Conservation (phyloP, 1,140 invertebrate genomes). For the Pogonognathellus flavescens region DNA sequence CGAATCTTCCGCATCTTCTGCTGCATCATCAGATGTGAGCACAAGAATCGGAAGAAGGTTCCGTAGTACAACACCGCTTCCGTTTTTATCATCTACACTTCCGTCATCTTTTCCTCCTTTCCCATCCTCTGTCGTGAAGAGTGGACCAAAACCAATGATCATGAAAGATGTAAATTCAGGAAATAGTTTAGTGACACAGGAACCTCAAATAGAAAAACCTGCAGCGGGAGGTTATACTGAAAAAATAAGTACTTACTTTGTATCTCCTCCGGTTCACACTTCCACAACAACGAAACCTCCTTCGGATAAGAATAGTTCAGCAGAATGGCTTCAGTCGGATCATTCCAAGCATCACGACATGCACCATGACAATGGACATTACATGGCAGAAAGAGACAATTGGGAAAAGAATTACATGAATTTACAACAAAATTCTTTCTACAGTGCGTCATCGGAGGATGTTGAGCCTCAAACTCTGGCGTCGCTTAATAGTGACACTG, state of each 20-base stretch:
- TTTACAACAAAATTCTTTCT: slow-evolving; percentile 62
- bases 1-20: slow-evolving; percentile 8
- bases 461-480: slow-evolving; percentile 20
- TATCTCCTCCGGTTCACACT: background rate
- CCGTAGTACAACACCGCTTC: slow-evolving; percentile 53
- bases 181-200: background rate
- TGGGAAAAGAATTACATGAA: slow-evolving; percentile 66
- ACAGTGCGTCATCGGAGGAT: slow-evolving; percentile 36
- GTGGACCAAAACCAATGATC: slow-evolving; percentile 57
- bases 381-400: slow-evolving; percentile 35
- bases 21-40: slow-evolving; percentile 20
- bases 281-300: slow-evolving; percentile 26
- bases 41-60: slow-evolving; percentile 23
- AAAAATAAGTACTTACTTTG: slow-evolving; percentile 56
- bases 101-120: background rate
- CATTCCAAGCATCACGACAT: slow-evolving; percentile 54
- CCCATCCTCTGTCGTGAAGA: slow-evolving; percentile 20
- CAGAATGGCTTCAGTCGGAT: slow-evolving; percentile 61
- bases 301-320: slow-evolving; percentile 4
- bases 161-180: slow-evolving; percentile 20
- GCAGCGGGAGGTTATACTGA: slow-evolving; percentile 43
- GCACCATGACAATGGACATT: slow-evolving; percentile 42
- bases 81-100: background rate
- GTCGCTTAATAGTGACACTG: background rate
- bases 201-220: slow-evolving; percentile 61